phyloP scores from a whole-genome alignment of 2,797 vertebrate species.

The Oophaga sylvatica region DNA sequence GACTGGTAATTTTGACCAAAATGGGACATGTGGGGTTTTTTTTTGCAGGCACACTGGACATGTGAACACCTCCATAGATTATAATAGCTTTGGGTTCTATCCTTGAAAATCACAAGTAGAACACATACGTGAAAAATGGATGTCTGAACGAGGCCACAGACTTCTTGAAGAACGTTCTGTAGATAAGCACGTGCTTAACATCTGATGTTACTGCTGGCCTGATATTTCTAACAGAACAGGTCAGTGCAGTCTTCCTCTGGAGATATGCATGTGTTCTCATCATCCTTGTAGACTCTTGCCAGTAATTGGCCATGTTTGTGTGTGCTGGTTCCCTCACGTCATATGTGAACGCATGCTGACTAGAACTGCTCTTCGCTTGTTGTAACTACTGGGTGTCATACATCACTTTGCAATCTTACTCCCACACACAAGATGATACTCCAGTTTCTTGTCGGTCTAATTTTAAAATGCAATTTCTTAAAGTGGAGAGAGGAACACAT shows the following conservation, averaged over 20 bases:
- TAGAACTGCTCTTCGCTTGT: conserved; percentile 55
- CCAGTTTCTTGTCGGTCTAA: conserved; percentile 60
- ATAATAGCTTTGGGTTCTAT: no score
- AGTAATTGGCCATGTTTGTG: conserved; percentile 15
- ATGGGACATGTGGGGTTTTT: no score
- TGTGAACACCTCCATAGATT: no score
- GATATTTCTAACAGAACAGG: no score
- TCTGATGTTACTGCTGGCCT: background rate
- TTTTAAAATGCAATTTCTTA: conserved; percentile 64
- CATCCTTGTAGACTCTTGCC: background rate
- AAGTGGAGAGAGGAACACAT: conserved; percentile 62
- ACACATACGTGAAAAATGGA: no score
- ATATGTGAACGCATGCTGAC: conserved; percentile 52
- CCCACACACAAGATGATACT: conserved; percentile 63
- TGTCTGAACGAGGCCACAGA: no score
- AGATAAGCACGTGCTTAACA: background rate
- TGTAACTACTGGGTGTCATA: conserved; percentile 63
- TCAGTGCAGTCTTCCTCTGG: background rate
- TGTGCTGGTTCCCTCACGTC: conserved; percentile 19
- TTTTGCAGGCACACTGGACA: no score
- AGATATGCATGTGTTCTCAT: background rate
- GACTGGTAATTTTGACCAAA: no score
- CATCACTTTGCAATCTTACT: conserved; percentile 53
- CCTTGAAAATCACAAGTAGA: no score
- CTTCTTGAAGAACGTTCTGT: background rate